phyloP scores from a whole-genome alignment of 2,113 vertebrate species.

The Centrocercus urophasianus region DNA sequence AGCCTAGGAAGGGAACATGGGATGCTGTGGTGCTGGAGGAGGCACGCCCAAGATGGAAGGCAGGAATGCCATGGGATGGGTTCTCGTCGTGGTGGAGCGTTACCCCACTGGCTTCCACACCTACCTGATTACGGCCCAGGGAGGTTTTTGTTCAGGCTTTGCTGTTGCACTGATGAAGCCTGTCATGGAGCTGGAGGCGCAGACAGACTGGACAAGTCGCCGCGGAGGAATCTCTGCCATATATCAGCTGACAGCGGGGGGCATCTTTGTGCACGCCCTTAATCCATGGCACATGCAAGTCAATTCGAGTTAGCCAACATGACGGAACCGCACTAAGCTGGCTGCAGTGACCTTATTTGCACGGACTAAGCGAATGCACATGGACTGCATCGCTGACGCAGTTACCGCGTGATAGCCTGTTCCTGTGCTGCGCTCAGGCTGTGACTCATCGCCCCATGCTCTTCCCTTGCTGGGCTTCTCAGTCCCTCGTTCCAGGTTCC shows the following conservation, averaged over 20 bases:
- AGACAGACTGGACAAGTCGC: background rate
- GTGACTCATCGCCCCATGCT: constrained; percentile 52
- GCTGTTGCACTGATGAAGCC: background rate
- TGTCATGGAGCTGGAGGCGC: background rate
- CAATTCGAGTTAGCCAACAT: background rate
- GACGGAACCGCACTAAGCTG: constrained; percentile 21
- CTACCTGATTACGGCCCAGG: background rate
- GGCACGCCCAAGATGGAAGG: background rate
- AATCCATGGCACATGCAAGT: constrained; percentile 53
- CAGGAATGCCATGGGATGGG: background rate
- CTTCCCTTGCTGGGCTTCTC: constrained; percentile 25
- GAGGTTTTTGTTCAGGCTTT: background rate
- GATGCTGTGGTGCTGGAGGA: constrained; percentile 26
- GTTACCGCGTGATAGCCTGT: constrained; percentile 1
- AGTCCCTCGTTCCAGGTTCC: constrained; percentile 42
- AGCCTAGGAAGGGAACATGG: constrained; percentile 26
- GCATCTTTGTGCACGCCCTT: background rate
- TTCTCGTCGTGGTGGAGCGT: background rate
- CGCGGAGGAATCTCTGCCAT: background rate
- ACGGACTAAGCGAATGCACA: constrained; percentile 50
- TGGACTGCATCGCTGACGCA: background rate
- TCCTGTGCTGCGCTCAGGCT: background rate
- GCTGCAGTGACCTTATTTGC: constrained; percentile 53
- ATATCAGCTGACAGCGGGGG: background rate
- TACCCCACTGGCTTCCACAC: background rate